Conservation (phyloP, 2,113 vertebrate species). For the Caretta caretta region DNA sequence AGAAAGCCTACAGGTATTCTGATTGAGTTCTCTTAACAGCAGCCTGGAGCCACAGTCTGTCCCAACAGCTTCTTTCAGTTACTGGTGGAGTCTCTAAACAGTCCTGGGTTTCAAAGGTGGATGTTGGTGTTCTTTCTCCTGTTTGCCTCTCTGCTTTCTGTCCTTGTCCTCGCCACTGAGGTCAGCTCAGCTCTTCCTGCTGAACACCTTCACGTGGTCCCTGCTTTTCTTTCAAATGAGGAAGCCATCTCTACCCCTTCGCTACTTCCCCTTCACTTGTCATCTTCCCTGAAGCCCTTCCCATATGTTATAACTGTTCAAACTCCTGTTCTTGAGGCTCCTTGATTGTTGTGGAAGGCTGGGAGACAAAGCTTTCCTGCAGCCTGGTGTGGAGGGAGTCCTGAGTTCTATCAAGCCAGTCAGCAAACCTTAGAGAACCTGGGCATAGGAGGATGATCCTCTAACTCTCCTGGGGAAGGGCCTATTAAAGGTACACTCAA, state of each 20-base stretch:
- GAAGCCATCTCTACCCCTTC: background rate
- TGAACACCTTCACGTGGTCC: background rate
- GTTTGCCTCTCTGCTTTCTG: background rate
- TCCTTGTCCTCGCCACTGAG: background rate
- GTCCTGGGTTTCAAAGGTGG: background rate
- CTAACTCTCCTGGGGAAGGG: background rate
- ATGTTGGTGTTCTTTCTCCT: background rate
- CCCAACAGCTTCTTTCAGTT: background rate
- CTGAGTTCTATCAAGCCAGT: background rate
- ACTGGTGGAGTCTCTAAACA: background rate
- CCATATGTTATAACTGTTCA: background rate
- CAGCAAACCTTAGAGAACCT: background rate
- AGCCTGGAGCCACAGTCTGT: background rate
- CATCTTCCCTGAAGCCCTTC: background rate
- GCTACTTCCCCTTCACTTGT: background rate
- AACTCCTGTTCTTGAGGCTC: background rate
- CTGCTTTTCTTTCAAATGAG: rapidly evolving
- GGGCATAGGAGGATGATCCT: background rate
- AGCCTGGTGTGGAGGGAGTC: background rate
- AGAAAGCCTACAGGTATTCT: constrained; percentile 90
- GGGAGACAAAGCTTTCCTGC: background rate
- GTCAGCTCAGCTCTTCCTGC: background rate
- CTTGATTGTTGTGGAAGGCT: background rate
- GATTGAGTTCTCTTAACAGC: background rate
- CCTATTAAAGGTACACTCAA: background rate